phyloP scores from a whole-genome alignment of 64 coral and sea anemone species.

The Catalaphyllia jardinei region DNA sequence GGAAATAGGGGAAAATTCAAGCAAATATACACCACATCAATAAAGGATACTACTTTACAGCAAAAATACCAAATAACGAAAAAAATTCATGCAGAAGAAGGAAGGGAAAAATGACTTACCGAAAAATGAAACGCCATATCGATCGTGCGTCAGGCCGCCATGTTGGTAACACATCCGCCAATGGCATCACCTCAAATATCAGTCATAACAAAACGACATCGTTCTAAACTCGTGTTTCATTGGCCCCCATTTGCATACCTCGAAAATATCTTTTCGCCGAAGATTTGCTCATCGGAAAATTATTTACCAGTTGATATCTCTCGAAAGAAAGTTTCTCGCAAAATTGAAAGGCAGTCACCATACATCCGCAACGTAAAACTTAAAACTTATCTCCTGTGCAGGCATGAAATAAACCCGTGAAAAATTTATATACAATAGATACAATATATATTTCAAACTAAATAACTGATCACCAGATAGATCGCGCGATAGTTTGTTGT shows the following conservation, averaged over 20 bases:
- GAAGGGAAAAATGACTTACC: constrained; percentile 1
- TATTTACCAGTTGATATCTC: constrained; percentile 7
- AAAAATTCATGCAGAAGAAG: not conserved
- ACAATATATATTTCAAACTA: too few species aligned
- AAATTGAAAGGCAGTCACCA: not conserved
- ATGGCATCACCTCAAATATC: not conserved
- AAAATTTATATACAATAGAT: too few species aligned
- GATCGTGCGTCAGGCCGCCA: constrained; percentile 15
- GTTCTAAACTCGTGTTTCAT: constrained; percentile 23
- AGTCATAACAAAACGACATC: not conserved
- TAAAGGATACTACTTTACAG: not conserved
- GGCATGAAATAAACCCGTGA: not conserved
- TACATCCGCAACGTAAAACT: not conserved
- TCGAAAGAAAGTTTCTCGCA: not conserved
- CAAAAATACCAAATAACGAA: not conserved
- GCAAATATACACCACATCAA: not conserved
- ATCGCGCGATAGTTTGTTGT: too few species aligned
- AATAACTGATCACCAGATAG: too few species aligned
- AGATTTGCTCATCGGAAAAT: not conserved
- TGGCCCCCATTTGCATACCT: not conserved
- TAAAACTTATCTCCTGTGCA: not conserved
- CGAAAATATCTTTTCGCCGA: not conserved
- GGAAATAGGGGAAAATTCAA: too few species aligned
- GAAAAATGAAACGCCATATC: not conserved
- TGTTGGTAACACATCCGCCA: constrained; percentile 7